Evolutionary conservation across 92 coral and sea anemone species (phyloP), one percentile per base, ranked within the genome.

Genomic region (Pocillopora meandrina): DNA sequence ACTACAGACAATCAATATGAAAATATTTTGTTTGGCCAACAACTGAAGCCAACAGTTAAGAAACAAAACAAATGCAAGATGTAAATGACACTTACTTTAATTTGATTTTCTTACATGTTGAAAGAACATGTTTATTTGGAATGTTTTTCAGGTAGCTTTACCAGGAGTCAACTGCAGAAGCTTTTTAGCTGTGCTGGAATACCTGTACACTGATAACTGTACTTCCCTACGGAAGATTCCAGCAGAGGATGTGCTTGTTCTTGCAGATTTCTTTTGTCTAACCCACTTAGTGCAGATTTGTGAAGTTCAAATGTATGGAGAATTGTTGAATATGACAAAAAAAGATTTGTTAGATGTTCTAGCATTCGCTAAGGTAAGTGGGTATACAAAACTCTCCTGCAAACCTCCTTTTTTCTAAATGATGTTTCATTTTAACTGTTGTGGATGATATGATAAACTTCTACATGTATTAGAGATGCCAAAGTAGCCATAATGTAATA

Each of bases 181-280:
- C 80, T 91, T 91, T 65, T 67, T 89, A 70, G 84, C 82, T 2
- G 73, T 91, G 71, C 56, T 91, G 65, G 89, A 87, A 60, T 91
- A 83, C 61, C 78, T 91, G 14, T 91, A 91, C 89, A 84, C 93
- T 2, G 93, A 91, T 59, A 14, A 21, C 35, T 91, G 89, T 13
- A 14, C 72, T 64, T 26, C 70, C 9, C 78, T 91, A 52, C 78
- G 80, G 56, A 77, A 19, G 35, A 70, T 75, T 20, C 75, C 86
- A 10, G 59, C 56, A 17, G 70, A 82, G 69, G 36, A 69, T 34
- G 75, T 91, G 2, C 86, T 91, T 57, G 87, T 88, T 61, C 80
- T 83, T 56, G 91, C 93, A 49, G 93, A 91, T 74, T 66, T 79
- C 42, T 67, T 91, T 56, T 72, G 85, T 21, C 76, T 91, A 15